Conservation (phyloP, 2,888 invertebrate species). For the Strigamia maritima region DNA sequence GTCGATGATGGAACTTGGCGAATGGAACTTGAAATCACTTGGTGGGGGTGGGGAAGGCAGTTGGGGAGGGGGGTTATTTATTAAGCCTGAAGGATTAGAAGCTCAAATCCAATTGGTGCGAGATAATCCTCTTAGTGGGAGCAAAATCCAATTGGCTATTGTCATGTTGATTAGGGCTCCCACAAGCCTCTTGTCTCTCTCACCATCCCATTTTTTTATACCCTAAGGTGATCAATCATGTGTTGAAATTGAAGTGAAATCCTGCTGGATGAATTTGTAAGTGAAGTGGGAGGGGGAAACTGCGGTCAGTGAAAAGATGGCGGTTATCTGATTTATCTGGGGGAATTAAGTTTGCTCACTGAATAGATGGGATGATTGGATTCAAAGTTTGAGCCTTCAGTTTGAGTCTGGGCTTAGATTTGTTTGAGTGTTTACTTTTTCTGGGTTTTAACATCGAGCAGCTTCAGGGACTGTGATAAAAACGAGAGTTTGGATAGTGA, state of each 20-base stretch:
- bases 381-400: neutral
- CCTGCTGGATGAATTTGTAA: neutral
- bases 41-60: neutral
- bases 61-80: neutral
- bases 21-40: neutral
- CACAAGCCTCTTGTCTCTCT: neutral
- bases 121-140: neutral
- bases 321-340: neutral
- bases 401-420: no score
- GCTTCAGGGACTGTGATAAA: no score
- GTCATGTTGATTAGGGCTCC: slow-evolving; percentile 2
- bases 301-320: neutral
- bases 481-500: no score
- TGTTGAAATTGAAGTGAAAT: neutral
- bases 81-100: neutral
- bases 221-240: neutral
- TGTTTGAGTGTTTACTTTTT: no score
- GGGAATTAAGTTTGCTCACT: neutral
- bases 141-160: neutral
- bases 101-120: neutral
- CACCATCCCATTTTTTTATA: neutral
- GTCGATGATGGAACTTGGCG: neutral
- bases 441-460: no score
- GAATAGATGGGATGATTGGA: neutral
- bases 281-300: neutral